Evolutionary conservation across 1,140 invertebrate species (phyloP), one percentile per base, ranked within the genome.

Genomic region (Meloidogyne hapla): DNA sequence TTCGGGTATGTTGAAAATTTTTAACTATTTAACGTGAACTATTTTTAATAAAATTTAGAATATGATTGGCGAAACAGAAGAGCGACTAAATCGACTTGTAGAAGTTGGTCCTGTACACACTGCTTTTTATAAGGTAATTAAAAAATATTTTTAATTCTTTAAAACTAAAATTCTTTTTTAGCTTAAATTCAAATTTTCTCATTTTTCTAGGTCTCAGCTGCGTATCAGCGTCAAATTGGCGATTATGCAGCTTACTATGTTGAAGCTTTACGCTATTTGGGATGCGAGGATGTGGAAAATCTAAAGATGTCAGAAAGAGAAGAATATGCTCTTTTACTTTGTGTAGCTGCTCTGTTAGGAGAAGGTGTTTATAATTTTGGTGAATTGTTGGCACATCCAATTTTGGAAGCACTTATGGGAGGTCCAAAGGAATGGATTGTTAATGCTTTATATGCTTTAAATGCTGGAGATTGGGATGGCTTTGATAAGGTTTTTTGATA

Each of bases 341-440:
- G 94, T 0, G 88, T 99, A 6, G 95, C 96, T 12, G 96, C 95
- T 0, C 90, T 99, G 13, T 88, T 98, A 0, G 96, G 95, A 12
- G 93, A 98, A 84, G 93, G 93, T 56, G 93, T 99, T 21, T 99
- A 98, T 88, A 99, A 99, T 88, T 92, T 99, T 84, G 96, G 95
- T 0, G 96, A 99, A 89, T 88, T 99, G 92, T 87, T 98, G 38
- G 94, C 94, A 25, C 96, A 99, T 90, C 94, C 94, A 2, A 93
- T 99, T 42, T 88, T 99, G 80, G 91, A 94, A 76, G 92, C 93
- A 1, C 88, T 99, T 21, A 92, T 92, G 77, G 90, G 90, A 12
- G 94, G 94, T 0, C 89, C 92, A 23, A 93, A 94, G 78, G 91
- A 91, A 26, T 99, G 96, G 95, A 89, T 98, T 0, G 90, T 94